Conservation (phyloP, 2,797 vertebrate genomes). For the Sandelia bainsii region DNA sequence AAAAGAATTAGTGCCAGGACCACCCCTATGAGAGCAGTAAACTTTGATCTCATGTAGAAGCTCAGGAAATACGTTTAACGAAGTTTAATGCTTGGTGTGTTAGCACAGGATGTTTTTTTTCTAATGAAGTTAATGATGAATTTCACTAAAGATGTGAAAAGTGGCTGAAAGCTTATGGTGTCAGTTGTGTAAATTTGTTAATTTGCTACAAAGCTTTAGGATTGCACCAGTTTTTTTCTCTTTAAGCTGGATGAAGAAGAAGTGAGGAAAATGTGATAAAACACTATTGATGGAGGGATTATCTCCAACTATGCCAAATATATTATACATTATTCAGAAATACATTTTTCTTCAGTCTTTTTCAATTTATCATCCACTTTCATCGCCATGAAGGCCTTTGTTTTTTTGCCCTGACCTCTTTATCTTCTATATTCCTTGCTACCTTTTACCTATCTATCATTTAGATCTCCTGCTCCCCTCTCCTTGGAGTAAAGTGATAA, state of each 20-base stretch:
- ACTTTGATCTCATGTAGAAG: constrained; percentile 46
- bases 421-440: constrained; percentile 53
- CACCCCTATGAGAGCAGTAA: constrained; percentile 39
- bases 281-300: constrained; percentile 43
- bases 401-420: constrained; percentile 44
- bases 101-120: constrained; percentile 11
- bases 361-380: constrained; percentile 27
- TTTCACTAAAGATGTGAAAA: constrained; percentile 52
- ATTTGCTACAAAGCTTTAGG: constrained; percentile 37
- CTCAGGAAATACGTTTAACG: constrained; percentile 28
- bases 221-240: constrained; percentile 33
- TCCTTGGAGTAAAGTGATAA: constrained; percentile 69
- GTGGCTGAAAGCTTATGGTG: constrained; percentile 35
- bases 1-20: constrained; percentile 41
- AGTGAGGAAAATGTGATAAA: constrained; percentile 27
- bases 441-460: constrained; percentile 58
- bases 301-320: constrained; percentile 38
- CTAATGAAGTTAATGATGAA: constrained; percentile 13
- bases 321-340: constrained; percentile 38
- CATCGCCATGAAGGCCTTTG: constrained; percentile 17
- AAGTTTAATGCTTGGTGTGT: constrained; percentile 17
- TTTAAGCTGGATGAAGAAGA: constrained; percentile 5
- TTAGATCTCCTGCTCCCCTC: constrained; percentile 58
- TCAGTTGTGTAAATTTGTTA: constrained; percentile 47
- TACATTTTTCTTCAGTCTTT: constrained; percentile 30